Conservation (phyloP, 2,888 invertebrate species). For the Melinaea menophilus region DNA sequence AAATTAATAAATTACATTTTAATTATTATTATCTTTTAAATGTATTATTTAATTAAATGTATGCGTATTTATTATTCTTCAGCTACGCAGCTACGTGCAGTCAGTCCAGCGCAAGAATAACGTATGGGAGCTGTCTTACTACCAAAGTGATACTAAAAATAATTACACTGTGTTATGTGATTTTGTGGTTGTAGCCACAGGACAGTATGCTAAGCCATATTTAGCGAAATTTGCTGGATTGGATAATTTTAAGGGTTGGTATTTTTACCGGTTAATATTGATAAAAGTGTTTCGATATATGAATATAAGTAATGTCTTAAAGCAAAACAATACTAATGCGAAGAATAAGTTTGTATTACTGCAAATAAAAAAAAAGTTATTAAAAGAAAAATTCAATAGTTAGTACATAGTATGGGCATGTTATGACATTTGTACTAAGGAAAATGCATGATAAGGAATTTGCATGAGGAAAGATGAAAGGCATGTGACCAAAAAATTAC, state of each 20-base stretch:
- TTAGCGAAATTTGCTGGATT: conserved; percentile 54
- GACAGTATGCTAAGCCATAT: conserved; percentile 66
- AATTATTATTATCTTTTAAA: neutral
- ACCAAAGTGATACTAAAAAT: conserved; percentile 57
- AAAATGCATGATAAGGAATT: no score
- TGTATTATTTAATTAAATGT: no score
- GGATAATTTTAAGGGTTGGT: conserved; percentile 57
- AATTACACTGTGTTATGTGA: conserved; percentile 74
- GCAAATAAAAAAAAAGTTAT: no score
- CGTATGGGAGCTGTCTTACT: conserved; percentile 72
- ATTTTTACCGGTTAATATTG: neutral
- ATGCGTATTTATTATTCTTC: conserved; percentile 33
- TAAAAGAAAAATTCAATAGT: no score
- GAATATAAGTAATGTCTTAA: no score
- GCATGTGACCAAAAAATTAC: no score
- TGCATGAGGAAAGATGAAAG: no score
- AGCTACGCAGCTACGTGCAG: conserved; percentile 72
- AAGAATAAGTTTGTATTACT: no score
- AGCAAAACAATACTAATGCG: no score
- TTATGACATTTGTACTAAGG: no score
- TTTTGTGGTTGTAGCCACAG: conserved; percentile 83
- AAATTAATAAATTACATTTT: neutral
- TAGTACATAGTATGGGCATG: no score
- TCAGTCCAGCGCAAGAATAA: conserved; percentile 56
- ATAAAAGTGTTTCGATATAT: no score